Conservation (phyloP, 1,140 invertebrate genomes). For the Apis dorsata region DNA sequence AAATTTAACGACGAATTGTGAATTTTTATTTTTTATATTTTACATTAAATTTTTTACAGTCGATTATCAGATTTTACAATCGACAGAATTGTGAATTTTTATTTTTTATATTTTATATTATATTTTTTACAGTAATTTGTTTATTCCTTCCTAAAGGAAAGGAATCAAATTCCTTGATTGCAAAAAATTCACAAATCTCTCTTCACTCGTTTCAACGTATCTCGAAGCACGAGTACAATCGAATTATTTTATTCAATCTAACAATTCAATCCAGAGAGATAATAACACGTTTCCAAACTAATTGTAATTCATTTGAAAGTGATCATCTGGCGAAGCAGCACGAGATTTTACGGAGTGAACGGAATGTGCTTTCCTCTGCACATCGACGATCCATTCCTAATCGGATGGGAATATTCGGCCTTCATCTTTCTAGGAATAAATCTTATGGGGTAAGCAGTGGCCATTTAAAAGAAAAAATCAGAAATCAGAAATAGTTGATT, state of each 20-base stretch:
- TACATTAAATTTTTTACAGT: too few species aligned
- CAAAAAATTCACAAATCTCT: too few species aligned
- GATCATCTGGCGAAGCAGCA: conserved; percentile 83
- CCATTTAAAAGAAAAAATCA: not conserved
- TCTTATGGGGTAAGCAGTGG: conserved; percentile 78
- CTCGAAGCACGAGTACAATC: too few species aligned
- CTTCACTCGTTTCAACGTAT: too few species aligned
- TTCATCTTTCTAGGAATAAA: conserved; percentile 88
- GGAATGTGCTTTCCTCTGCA: conserved; percentile 88
- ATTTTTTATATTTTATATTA: too few species aligned
- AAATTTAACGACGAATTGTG: too few species aligned
- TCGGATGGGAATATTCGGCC: conserved; percentile 88
- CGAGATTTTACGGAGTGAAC: conserved; percentile 86
- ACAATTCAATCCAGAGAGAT: not conserved
- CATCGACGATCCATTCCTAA: conserved; percentile 85
- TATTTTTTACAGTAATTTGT: too few species aligned
- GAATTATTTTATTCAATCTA: not conserved
- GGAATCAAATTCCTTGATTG: too few species aligned
- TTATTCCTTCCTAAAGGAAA: too few species aligned
- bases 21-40: too few species aligned
- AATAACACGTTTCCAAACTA: not conserved
- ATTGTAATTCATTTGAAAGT: conserved; percentile 65
- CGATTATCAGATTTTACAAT: too few species aligned
- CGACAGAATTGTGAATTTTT: too few species aligned
- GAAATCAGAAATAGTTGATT: not conserved